phyloP scores from a whole-genome alignment of 2,888 invertebrate species.

The Stenodera caucasica region DNA sequence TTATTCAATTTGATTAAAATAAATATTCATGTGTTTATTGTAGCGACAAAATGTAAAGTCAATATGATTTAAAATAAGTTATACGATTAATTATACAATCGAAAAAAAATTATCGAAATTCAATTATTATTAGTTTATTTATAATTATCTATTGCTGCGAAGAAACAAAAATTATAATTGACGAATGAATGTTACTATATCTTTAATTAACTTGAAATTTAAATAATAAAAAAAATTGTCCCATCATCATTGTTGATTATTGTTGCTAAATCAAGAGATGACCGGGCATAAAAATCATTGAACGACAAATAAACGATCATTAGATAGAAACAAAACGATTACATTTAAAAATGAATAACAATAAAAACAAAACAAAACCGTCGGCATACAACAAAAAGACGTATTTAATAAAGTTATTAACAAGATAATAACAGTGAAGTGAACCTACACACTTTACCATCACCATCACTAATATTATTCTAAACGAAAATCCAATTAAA shows the following conservation, averaged over 20 bases:
- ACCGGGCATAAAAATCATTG: constrained; percentile 7
- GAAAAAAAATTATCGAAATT: too few relatives aligned
- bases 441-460: constrained; percentile 31
- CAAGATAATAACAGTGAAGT: constrained; percentile 38
- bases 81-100: too few relatives aligned
- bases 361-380: constrained; percentile 12
- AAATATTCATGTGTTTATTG: too few relatives aligned
- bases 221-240: background rate
- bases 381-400: constrained; percentile 23
- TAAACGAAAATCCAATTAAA: constrained; percentile 43
- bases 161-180: too few relatives aligned
- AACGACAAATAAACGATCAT: constrained; percentile 8
- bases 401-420: constrained; percentile 47
- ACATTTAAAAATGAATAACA: constrained; percentile 12
- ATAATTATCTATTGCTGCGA: too few relatives aligned
- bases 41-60: too few relatives aligned
- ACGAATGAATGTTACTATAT: too few relatives aligned
- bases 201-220: background rate
- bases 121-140: too few relatives aligned
- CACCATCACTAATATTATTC: constrained; percentile 24
- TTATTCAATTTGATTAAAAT: too few relatives aligned
- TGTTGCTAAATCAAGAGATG: constrained; percentile 9
- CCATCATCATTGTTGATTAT: constrained; percentile 3
- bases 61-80: too few relatives aligned
- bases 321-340: constrained; percentile 12